Conservation (phyloP, 2,797 vertebrate genomes). For the Aselliscus stoliczkanus region DNA sequence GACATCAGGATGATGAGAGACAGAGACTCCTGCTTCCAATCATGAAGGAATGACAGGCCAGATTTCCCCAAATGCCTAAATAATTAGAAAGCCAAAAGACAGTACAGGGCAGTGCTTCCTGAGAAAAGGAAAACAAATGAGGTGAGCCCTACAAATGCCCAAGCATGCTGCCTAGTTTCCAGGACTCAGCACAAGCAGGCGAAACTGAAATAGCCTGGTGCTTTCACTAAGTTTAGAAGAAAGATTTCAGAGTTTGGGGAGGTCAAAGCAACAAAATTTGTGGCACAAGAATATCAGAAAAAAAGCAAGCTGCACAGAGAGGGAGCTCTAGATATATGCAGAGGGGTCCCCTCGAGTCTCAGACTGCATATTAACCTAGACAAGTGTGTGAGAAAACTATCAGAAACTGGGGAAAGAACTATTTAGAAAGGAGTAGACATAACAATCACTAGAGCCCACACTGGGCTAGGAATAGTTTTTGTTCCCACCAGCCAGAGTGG, state of each 20-base stretch:
- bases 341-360: background rate
- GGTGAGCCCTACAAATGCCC: background rate
- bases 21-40: background rate
- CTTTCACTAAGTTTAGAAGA: background rate
- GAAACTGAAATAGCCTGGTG: background rate
- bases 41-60: background rate
- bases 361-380: background rate
- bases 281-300: background rate
- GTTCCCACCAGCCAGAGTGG: background rate
- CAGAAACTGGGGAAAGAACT: background rate
- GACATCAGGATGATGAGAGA: background rate
- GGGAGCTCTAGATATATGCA: background rate
- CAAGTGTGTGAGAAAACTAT: background rate
- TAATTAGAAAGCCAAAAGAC: background rate
- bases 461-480: background rate
- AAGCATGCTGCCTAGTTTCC: background rate
- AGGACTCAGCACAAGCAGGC: background rate
- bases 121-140: background rate
- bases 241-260: background rate
- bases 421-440: background rate
- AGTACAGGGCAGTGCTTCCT: background rate
- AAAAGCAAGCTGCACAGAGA: background rate
- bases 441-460: background rate
- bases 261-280: background rate
- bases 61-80: background rate